Conservation (phyloP, 1,140 invertebrate species). For the Drosophila erecta region DNA sequence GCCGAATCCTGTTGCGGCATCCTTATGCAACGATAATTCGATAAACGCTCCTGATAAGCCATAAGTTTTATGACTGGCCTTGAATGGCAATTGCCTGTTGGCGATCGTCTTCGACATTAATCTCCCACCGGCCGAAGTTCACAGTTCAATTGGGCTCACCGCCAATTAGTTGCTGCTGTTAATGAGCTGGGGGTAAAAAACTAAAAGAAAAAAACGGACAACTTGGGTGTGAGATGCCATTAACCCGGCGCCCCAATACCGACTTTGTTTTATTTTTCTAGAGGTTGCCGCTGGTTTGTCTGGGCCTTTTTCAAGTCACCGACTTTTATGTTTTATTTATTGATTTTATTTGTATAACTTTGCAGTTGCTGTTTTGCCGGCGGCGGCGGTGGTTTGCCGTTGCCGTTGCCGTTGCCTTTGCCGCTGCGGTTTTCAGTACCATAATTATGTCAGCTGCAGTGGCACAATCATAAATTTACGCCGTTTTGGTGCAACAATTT, state of each 20-base stretch:
- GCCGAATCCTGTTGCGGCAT: conserved; percentile 34
- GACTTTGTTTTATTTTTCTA: conserved; percentile 12
- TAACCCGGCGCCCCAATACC: conserved; percentile 48
- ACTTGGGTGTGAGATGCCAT: conserved; percentile 13
- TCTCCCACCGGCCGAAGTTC: conserved; percentile 47
- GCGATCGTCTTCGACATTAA: not conserved
- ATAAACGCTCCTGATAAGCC: conserved; percentile 50
- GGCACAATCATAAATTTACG: conserved; percentile 76
- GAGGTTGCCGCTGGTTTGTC: conserved; percentile 25
- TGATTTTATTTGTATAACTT: conserved; percentile 71
- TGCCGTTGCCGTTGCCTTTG: conserved; percentile 9
- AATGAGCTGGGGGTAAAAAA: not conserved
- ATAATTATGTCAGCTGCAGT: conserved; percentile 80
- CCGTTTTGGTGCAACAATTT: conserved; percentile 41
- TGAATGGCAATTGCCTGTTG: conserved; percentile 6
- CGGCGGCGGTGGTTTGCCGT: conserved; percentile 18
- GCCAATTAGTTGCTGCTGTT: conserved; percentile 60
- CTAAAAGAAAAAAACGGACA: not conserved
- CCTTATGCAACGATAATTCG: conserved; percentile 48
- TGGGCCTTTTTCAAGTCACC: conserved; percentile 62
- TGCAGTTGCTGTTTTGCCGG: conserved; percentile 21
- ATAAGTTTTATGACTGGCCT: conserved; percentile 44
- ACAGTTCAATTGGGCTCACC: conserved; percentile 74
- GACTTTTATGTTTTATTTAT: conserved; percentile 80
- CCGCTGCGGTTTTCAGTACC: conserved; percentile 64